Conservation (phyloP, 1,140 invertebrate species). For the Himalopsyche phryganea region DNA sequence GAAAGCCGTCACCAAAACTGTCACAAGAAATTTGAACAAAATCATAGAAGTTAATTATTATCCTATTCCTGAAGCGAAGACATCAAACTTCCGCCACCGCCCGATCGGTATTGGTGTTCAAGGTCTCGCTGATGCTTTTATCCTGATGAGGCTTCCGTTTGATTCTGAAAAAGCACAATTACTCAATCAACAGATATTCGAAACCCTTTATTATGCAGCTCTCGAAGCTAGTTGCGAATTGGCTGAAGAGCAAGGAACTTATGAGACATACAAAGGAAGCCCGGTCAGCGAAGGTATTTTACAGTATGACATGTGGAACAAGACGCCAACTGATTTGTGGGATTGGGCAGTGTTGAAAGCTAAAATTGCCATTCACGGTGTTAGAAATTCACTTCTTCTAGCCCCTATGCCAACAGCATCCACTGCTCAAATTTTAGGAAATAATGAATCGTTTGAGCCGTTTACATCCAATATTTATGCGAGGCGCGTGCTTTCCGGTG, state of each 20-base stretch:
- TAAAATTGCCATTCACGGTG: slow-evolving; percentile 86
- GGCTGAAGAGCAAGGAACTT: slow-evolving; percentile 80
- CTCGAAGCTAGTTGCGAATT: slow-evolving; percentile 95
- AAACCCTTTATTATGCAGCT: slow-evolving; percentile 97
- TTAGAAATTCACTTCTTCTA: slow-evolving; percentile 91
- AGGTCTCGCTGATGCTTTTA: slow-evolving; percentile 95
- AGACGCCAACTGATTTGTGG: slow-evolving; percentile 82
- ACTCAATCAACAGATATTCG: slow-evolving; percentile 95
- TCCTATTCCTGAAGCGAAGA: slow-evolving; percentile 83
- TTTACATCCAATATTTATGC: slow-evolving; percentile 98
- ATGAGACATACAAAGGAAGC: slow-evolving; percentile 87
- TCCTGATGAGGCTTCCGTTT: slow-evolving; percentile 92
- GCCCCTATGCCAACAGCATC: slow-evolving; percentile 99
- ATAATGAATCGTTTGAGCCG: slow-evolving; percentile 98
- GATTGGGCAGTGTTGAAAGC: slow-evolving; percentile 84
- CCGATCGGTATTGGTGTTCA: slow-evolving; percentile 97
- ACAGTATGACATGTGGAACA: slow-evolving; percentile 98
- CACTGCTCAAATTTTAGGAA: slow-evolving; percentile 98
- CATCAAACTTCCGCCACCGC: slow-evolving; percentile 88
- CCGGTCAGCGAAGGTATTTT: slow-evolving; percentile 95
- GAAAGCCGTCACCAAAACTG: slow-evolving; percentile 82
- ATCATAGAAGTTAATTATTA: slow-evolving; percentile 98
- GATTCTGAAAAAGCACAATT: slow-evolving; percentile 80
- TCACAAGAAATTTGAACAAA: slow-evolving; percentile 93
- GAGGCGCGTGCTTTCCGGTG: slow-evolving; percentile 87